phyloP scores from a whole-genome alignment of 2,797 vertebrate genomes.

The Corythornis leucogaster region DNA sequence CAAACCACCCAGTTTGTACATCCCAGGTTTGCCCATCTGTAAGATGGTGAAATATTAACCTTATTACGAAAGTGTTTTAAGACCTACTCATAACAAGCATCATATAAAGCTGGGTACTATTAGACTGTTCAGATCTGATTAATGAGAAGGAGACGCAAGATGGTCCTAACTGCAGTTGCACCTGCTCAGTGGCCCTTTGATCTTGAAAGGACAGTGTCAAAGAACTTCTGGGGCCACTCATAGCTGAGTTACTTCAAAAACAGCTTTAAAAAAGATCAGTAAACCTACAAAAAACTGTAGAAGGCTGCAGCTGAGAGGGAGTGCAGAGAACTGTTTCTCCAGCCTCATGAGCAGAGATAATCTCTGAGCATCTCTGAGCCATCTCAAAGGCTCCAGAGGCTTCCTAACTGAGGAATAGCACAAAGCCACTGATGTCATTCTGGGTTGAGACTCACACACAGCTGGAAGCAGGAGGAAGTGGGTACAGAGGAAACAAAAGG shows the following conservation, averaged over 20 bases:
- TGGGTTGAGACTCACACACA: not conserved
- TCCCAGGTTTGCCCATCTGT: not conserved
- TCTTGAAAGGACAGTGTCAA: rapidly evolving
- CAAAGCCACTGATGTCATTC: not conserved
- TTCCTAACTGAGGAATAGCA: not conserved
- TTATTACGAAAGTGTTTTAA: not conserved
- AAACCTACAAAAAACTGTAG: not conserved
- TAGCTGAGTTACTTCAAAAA: not conserved
- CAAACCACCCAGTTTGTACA: not conserved
- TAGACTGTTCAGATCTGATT: not conserved
- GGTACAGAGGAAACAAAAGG: not conserved
- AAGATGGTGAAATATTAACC: not conserved
- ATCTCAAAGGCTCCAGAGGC: not conserved
- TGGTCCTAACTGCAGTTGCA: not conserved
- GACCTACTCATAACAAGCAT: not conserved
- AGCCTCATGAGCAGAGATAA: not conserved
- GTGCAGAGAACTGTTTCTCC: not conserved
- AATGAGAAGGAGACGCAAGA: not conserved
- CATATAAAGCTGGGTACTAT: too few relatives aligned
- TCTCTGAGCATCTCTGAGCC: not conserved
- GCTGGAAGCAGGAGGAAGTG: not conserved
- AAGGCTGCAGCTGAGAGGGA: not conserved
- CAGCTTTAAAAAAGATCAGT: not conserved
- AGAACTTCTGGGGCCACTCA: not conserved
- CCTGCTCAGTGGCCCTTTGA: not conserved